Evolutionary conservation across 1,140 invertebrate species (phyloP), one percentile per base, ranked within the genome.

Genomic region (Macrocentrus cingulum): DNA sequence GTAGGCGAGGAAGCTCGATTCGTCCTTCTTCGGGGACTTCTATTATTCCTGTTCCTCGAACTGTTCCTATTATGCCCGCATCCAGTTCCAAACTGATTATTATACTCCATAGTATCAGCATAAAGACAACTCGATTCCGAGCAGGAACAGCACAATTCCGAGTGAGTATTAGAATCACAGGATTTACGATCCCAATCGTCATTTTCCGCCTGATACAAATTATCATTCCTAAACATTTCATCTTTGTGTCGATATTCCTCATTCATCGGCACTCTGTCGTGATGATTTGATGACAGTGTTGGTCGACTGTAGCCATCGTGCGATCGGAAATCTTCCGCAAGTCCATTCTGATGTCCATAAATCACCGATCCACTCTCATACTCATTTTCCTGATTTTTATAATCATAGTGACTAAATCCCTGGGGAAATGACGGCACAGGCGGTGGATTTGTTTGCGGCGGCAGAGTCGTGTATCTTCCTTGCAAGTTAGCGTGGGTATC

Each of bases 331-430:
- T 79, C 71, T 3, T 70, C 69, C 2, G 64, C 55, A 1, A 71
- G 59, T 3, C 71, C 71, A 50, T 79, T 79, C 3, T 77, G 74
- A 55, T 79, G 75, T 0, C 76, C 80, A 44, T 80, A 81, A 23
- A 82, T 72, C 0, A 81, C 67, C 0, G 80, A 82, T 2, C 81
- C 81, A 62, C 80, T 82, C 66, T 83, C 81, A 51, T 83, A 83
- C 20, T 81, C 79, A 52, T 81, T 80, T 42, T 81, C 79, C 56
- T 77, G 70, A 48, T 70, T 69, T 60, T 79, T 77, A 52, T 76
- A 80, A 16, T 79, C 77, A 32, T 78, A 79, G 36, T 78, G 72
- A 50, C 67, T 71, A 55, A 75, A 79, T 0, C 69, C 68, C 46
- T 76, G 74, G 3, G 79, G 74, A 49, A 79, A 80, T 0, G 69